These are phyloP conservation scores for Moxostoma hubbsi DNA, from an alignment of 2,797 vertebrate genomes.

Conservation along the genomic window DNA sequence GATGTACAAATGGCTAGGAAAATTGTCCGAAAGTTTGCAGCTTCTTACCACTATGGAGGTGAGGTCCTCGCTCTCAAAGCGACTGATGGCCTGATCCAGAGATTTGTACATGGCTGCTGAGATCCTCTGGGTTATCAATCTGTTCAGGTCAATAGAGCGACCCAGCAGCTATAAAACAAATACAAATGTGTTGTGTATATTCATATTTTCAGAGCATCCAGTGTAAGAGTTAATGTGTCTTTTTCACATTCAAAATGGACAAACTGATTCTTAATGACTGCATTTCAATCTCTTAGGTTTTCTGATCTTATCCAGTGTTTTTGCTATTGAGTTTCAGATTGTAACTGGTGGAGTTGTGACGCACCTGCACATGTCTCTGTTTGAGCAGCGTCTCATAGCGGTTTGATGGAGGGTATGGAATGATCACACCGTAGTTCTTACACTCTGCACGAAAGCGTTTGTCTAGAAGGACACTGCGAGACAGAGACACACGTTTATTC, in stretches of 20 bases:
- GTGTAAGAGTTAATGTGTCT: not conserved
- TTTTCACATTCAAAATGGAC: not conserved
- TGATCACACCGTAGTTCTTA: conserved; percentile 92
- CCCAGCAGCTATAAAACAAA: conserved; percentile 78
- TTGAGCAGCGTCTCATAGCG: conserved; percentile 90
- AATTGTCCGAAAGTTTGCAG: not conserved
- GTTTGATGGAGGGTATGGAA: conserved; percentile 89
- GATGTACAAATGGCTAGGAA: too few species aligned
- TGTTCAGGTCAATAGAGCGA: conserved; percentile 89
- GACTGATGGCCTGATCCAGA: conserved; percentile 89
- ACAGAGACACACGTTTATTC: conserved; percentile 3
- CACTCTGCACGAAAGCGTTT: conserved; percentile 90
- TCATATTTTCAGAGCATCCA: not conserved
- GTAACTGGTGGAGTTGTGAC: not conserved
- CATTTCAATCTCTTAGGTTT: too few species aligned
- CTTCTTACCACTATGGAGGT: conserved; percentile 88
- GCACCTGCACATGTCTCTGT: conserved; percentile 90
- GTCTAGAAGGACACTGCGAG: conserved; percentile 84
- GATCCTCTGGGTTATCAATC: conserved; percentile 90
- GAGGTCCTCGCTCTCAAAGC: conserved; percentile 91
- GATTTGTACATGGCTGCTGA: conserved; percentile 92
- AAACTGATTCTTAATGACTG: too few species aligned
- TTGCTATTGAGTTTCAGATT: not conserved
- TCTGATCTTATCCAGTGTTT: too few species aligned
- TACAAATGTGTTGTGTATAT: too few species aligned